Evolutionary conservation across 2,888 invertebrate species (phyloP).

Genomic region (Phaonia tiefii): DNA sequence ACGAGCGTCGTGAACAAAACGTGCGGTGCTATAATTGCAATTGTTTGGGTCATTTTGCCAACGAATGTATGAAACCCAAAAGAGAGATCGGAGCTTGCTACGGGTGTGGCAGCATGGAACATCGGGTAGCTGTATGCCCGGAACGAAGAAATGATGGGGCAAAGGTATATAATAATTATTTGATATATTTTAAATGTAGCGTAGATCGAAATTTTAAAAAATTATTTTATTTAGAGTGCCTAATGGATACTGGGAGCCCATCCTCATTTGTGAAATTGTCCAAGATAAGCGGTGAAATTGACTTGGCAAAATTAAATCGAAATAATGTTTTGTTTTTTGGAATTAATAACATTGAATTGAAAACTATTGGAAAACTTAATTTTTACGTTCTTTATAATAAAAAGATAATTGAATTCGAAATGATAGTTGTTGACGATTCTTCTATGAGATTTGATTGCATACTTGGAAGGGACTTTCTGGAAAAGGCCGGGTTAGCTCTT

Average conservation of each 20-base stretch:
- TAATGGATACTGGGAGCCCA: slow-evolving; percentile 45
- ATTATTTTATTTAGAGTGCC: slow-evolving; percentile 6
- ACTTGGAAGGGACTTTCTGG: slow-evolving; percentile 45
- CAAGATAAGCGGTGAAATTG: not conserved
- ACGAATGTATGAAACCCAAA: slow-evolving; percentile 49
- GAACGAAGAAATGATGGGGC: not conserved
- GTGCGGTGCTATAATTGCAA: slow-evolving; percentile 57
- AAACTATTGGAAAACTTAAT: slow-evolving; percentile 27
- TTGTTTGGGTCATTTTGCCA: slow-evolving; percentile 50
- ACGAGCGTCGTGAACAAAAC: not conserved
- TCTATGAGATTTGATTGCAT: slow-evolving; percentile 33
- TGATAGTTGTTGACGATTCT: slow-evolving; percentile 29
- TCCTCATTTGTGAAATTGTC: slow-evolving; percentile 28
- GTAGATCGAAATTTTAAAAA: slow-evolving; percentile 4
- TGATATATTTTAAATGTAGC: slow-evolving; percentile 50
- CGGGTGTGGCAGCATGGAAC: slow-evolving; percentile 48
- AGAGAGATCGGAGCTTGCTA: slow-evolving; percentile 54
- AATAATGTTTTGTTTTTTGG: slow-evolving; percentile 26
- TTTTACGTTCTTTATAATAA: slow-evolving; percentile 28
- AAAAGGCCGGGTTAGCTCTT: not conserved
- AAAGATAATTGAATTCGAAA: slow-evolving; percentile 27
- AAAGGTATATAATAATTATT: slow-evolving; percentile 41
- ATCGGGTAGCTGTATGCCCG: slow-evolving; percentile 42
- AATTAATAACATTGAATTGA: slow-evolving; percentile 37
- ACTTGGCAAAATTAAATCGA: not conserved